Evolutionary conservation across 2,888 invertebrate genomes (phyloP).

Genomic region (Epistrophe eligans): DNA sequence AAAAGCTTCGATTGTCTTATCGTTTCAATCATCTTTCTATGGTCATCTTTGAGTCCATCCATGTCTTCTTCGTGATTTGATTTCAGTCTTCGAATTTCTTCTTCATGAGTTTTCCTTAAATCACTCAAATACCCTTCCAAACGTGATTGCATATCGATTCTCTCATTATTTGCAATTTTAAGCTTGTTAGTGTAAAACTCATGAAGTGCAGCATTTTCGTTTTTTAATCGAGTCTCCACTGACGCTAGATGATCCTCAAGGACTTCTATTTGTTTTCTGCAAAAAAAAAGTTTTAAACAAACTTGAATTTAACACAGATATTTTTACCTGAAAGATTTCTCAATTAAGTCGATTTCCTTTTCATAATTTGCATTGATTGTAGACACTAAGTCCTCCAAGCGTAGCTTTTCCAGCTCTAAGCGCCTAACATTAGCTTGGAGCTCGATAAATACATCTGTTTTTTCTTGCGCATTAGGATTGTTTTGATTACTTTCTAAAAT

Average conservation of each 20-base stretch:
- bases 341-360: conserved; percentile 83
- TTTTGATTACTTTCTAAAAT: conserved; percentile 22
- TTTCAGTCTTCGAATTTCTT: conserved; percentile 80
- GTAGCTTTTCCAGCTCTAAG: conserved; percentile 82
- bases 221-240: conserved; percentile 81
- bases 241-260: conserved; percentile 80
- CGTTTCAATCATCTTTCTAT: conserved; percentile 80
- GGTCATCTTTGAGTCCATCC: conserved; percentile 79
- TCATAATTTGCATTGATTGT: conserved; percentile 83
- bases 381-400: conserved; percentile 82
- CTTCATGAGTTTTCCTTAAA: conserved; percentile 80
- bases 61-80: conserved; percentile 81
- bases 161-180: conserved; percentile 77
- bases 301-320: too few species aligned
- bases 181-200: conserved; percentile 80
- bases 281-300: conserved; percentile 1
- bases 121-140: conserved; percentile 78
- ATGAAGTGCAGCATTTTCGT: conserved; percentile 79
- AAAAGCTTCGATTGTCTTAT: conserved; percentile 82
- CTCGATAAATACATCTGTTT: conserved; percentile 77
- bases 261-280: conserved; percentile 82
- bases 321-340: conserved; percentile 82
- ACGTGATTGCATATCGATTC: conserved; percentile 77
- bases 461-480: not conserved
- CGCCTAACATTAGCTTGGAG: conserved; percentile 81